A percentile compares a stretch with the other conserved stretches of the same genome.
These are phyloP conservation scores for Aleadryas rufinucha DNA, from an alignment of 2,113 vertebrate genomes.

Conservation along the genomic window DNA sequence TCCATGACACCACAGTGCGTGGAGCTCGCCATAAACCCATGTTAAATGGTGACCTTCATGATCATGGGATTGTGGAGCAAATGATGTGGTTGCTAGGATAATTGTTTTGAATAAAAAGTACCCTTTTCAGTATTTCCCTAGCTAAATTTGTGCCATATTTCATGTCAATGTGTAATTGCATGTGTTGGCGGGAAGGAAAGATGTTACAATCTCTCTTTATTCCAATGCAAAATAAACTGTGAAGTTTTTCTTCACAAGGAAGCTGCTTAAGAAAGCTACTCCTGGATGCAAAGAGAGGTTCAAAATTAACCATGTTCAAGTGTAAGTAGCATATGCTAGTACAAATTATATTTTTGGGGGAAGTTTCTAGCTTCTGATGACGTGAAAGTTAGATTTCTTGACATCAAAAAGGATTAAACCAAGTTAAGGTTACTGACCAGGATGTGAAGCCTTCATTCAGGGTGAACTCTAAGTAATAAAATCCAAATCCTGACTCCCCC, in stretches of 20 bases:
- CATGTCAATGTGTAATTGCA: background rate
- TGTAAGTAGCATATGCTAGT: background rate
- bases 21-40: background rate
- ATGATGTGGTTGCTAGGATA: background rate
- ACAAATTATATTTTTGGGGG: background rate
- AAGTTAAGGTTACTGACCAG: background rate
- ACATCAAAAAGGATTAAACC: background rate
- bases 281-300: background rate
- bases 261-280: background rate
- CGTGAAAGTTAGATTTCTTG: background rate
- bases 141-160: conserved; percentile 15
- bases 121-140: background rate
- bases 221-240: background rate
- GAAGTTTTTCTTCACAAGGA: background rate
- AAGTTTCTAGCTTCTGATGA: background rate
- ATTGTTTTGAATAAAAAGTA: background rate
- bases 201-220: conserved; percentile 1
- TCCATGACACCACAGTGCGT: background rate
- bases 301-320: background rate
- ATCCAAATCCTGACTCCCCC: background rate
- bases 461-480: background rate
- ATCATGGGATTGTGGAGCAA: background rate
- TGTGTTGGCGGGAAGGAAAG: background rate
- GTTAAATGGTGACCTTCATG: background rate
- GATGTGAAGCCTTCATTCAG: background rate